Evolutionary conservation across 1,140 invertebrate species (phyloP).

Genomic region (Hermatobates lingyangjiaoensis): DNA sequence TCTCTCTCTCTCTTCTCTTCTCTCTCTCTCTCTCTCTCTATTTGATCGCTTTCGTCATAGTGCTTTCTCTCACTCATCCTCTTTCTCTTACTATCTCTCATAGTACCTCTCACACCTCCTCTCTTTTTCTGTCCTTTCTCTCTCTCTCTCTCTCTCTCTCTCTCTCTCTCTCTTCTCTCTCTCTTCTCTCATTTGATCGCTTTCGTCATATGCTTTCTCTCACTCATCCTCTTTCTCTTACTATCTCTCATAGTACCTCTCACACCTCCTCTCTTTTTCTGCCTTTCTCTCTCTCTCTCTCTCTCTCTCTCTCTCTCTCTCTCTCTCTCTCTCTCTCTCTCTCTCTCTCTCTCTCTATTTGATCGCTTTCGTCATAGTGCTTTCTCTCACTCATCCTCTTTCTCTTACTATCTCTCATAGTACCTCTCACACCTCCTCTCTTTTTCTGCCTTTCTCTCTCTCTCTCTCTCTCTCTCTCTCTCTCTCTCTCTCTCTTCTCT

Average conservation of each 20-base stretch:
- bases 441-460: conserved; percentile 16
- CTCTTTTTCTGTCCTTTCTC: conserved; percentile 18
- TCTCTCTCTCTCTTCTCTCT: no score
- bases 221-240: neutral
- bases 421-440: conserved; percentile 11
- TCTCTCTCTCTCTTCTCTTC: conserved; percentile 19
- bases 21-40: neutral
- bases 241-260: neutral
- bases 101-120: conserved; percentile 14
- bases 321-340: neutral
- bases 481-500: neutral
- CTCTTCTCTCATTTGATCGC: no score
- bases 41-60: conserved; percentile 18
- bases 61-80: conserved; percentile 27
- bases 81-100: conserved; percentile 34
- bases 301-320: neutral
- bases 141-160: conserved; percentile 20
- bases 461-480: neutral
- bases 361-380: conserved; percentile 13
- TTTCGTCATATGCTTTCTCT: conserved; percentile 21
- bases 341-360: neutral
- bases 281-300: neutral
- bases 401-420: conserved; percentile 8
- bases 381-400: conserved; percentile 14
- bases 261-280: neutral